Evolutionary conservation across 2,797 vertebrate species (phyloP), one percentile per base, ranked within the genome.

Genomic region (Urosaurus nigricauda): DNA sequence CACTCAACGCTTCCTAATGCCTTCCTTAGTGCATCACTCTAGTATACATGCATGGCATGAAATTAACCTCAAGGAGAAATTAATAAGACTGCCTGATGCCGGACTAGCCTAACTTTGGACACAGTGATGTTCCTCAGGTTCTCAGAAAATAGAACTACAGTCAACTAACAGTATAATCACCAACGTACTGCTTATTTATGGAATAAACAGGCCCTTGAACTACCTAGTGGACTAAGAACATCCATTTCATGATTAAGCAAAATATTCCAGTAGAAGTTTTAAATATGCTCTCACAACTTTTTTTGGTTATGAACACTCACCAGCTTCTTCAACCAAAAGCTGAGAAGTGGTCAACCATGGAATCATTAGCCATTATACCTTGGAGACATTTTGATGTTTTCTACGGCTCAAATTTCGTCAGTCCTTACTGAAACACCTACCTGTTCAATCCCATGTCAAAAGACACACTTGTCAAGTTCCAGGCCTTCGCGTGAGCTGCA

Each of bases 381-480:
- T 1, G 37, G 0, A 0, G 17, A 21, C n/a, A 0, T 87, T 89
- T 88, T 92, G 26, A 7, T 37, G 0, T 91, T 91, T 89, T 92
- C 90, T 82, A n/a, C 60, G 32, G 11, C 13, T 74, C 47, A 2
- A 1, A 68, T 0, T 68, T 75, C 2, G 91, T 88, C 0, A 5
- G 3, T 21, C 63, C 70, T 0, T 12, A 77, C 82, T 35, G 90
- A 35, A 63, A 85, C 88, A 89, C 96, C 97, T 96, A 97, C 96
- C 96, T 96, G 95, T 93, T 79, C 84, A 87, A 32, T 90, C 88
- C 53, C 83, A 82, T 74, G 88, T 92, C 92, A 91, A 90, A 91
- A 56, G 58, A 84, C 83, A 90, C 26, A 79, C 4, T 88, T 91
- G 93, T 6, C 12, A 24, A 74, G 26, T 90, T 87, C 87, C 92